Base-by-base conservation (phyloP, 2,888 invertebrate genomes). In the Diarsia mendica region DNA sequence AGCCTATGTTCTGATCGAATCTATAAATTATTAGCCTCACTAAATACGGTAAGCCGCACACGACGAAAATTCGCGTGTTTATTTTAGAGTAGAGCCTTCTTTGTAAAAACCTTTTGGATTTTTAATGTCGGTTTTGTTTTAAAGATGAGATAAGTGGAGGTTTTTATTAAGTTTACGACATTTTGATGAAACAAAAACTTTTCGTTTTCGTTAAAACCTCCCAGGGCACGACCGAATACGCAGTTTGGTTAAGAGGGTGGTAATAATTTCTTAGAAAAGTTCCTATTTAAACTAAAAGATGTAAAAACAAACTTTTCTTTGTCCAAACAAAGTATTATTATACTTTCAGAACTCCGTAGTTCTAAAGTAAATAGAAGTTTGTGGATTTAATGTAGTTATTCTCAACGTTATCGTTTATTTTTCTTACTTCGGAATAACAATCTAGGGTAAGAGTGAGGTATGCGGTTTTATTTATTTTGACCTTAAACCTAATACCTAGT, bases 381-480 rank as follows among this genome's bases (percentile, higher is more conserved):
- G 53, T 77, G 18, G 60, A 11, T 64, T 58, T 51, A 51, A 33
- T 58, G 39, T 55, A 46, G 55, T 67, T 67, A 39, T 80, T 69
- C 61, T 39, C 51, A n/a, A 39, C 4, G 18, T 68, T 55, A 60
- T 28, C 13, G 71, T 80, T 76, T 76, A 81, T 76, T 80, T 76
- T 81, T 76, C 65, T 75, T 49, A 65, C 58, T 55, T 76, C 60
- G n/a, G 15, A 18, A 28, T 66, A 68, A 66, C 10, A 66, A 82
- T 72, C 28, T 77, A 67, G 72, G 82, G 72, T 82, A 77, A 82
- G 55, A 63, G 44, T 49, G 55, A 72, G 68, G 55, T 67, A 60
- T 51, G 80, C 67, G 49, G 49, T 67, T 66, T 46, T 72, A 66
- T 72, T 77, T 61, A 46, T 49, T 71, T 61, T 63, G 71, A 77